Base-by-base conservation (phyloP, 2,888 invertebrate species). In the Agapostemon virescens region DNA sequence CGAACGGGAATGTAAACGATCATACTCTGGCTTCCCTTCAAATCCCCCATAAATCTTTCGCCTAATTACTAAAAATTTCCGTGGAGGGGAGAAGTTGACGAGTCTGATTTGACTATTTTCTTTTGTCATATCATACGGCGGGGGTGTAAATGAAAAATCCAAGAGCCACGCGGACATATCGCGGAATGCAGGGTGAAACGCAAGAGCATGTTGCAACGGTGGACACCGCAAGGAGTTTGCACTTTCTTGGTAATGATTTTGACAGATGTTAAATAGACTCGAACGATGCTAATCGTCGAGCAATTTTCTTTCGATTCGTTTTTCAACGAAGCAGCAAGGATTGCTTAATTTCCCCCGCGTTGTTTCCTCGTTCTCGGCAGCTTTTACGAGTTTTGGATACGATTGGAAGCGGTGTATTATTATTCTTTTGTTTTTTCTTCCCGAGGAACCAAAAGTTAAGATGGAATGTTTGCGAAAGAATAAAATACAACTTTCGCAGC, bases 241-340 rank as follows among this genome's bases (percentile, higher is more conserved):
- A 52, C 23, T 55, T 69, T 55, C 38, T 55, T 38, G 38, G 26
- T 38, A 69, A 69, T 36, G 49, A 33, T 69, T 69, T 26, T 55
- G 17, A 49, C 38, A 38, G 13, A 20, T 38, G 26, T 17, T 38
- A 38, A 69, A 55, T 26, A 55, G 23, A 69, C 33, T 55, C 15
- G 49, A 49, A 49, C 26, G 11, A 38, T 38, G 49, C 2, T 69
- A 33, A 38, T 5, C 30, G 58, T 9, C 30, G 6, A 26, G 55
- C 11, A 23, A 38, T 55, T 55, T 55, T 38, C 17, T 20, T 55
- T 55, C 11, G 33, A 26, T 69, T 55, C 23, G 49, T 20, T 17
- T 38, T 69, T 1, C 52, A 49, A 49, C 49, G 49, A 49, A 49
- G 42, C 38, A 49, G 30, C 26, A 17, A 40, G 7, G n/a, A 66